Base-by-base conservation (phyloP, 2,888 invertebrate genomes). In the Halocaridina rubra region DNA sequence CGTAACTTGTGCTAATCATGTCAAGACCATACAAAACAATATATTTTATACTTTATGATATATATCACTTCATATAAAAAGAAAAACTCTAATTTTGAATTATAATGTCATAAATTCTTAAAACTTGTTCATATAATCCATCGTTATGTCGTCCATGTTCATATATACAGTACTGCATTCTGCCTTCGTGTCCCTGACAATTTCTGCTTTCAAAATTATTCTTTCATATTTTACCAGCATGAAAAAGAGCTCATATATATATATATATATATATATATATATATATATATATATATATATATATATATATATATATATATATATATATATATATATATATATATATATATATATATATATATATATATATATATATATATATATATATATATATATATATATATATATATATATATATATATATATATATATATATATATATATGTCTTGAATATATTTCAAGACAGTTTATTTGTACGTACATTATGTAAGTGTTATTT, bases 241-340 rank as follows among this genome's bases (percentile, higher is more conserved):
- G 1, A 53, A 0, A 53, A 0, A 53, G 0, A 22, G 10, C 27
- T 0, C 59, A 59, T 77, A 77, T 77, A 59, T 79, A 79, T 79
- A 72, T 72, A 80, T 80, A 72, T 80, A 80, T 80, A 80, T 80
- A 80, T 80, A 80, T 80, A 80, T 67, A 79, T 67, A 79, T 79
- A 79, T 67, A 67, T 79, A 67, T 67, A 79, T 67, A 33, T 79
- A 33, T 79, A 33, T 79, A 67, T 79, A 67, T 79, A 72, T 59
- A 59, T 81, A 59, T 59, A 80, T 69, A 80, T 72, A 71, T 80
- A 80, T 71, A 80, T 80, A 69, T 80, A 71, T 80, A 75, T 53
- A 39, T 46, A 39, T 75, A 64, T 27, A 39, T n/a, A n/a, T n/a
- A n/a, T n/a, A n/a, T n/a, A n/a, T n/a, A n/a, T n/a, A n/a, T n/a